A percentile compares a stretch with the other conserved stretches of the same genome.
Evolutionary conservation across 2,797 vertebrate species (phyloP).

Genomic region (Pempheris klunzingeri): DNA sequence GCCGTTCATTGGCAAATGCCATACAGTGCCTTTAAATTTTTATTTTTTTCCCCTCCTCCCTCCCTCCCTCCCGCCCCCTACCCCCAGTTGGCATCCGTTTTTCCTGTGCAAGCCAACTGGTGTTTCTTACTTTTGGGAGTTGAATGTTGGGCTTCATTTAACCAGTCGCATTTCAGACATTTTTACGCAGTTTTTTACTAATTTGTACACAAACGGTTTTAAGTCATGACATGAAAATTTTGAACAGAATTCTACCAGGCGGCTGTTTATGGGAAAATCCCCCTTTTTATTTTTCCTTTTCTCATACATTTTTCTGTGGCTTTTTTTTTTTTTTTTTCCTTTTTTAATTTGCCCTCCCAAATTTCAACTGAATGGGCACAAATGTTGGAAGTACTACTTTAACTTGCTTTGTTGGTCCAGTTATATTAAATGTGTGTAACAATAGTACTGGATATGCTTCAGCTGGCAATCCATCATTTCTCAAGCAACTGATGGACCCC

Average conservation of each 20-base stretch:
- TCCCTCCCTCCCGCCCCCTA: slow-evolving; percentile 53
- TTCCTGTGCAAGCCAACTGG: slow-evolving; percentile 91
- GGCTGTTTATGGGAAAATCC: slow-evolving; percentile 91
- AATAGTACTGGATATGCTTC: slow-evolving; percentile 74
- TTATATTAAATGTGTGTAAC: slow-evolving; percentile 74
- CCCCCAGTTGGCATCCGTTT: slow-evolving; percentile 91
- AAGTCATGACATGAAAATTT: slow-evolving; percentile 95
- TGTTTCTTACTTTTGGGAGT: slow-evolving; percentile 97
- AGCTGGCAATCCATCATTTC: slow-evolving; percentile 77
- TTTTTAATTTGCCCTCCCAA: slow-evolving; percentile 84
- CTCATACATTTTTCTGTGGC: slow-evolving; percentile 77
- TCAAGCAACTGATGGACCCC: slow-evolving; percentile 78
- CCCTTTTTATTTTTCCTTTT: slow-evolving; percentile 83
- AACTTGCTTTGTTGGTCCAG: slow-evolving; percentile 79
- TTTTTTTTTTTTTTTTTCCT: slow-evolving; percentile 89
- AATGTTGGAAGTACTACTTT: slow-evolving; percentile 78
- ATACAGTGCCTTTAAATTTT: slow-evolving; percentile 99
- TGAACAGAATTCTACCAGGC: slow-evolving; percentile 92
- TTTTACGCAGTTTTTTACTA: slow-evolving; percentile 99
- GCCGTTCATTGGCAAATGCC: slow-evolving; percentile 94
- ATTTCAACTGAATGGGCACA: slow-evolving; percentile 83
- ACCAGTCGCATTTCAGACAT: slow-evolving; percentile 99
- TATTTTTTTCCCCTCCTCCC: slow-evolving; percentile 83
- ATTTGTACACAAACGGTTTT: slow-evolving; percentile 99
- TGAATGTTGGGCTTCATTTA: slow-evolving; percentile 98